Evolutionary conservation across 2,113 vertebrate genomes (phyloP), one percentile per base, ranked within the genome.

Genomic region (Monopterus albus): DNA sequence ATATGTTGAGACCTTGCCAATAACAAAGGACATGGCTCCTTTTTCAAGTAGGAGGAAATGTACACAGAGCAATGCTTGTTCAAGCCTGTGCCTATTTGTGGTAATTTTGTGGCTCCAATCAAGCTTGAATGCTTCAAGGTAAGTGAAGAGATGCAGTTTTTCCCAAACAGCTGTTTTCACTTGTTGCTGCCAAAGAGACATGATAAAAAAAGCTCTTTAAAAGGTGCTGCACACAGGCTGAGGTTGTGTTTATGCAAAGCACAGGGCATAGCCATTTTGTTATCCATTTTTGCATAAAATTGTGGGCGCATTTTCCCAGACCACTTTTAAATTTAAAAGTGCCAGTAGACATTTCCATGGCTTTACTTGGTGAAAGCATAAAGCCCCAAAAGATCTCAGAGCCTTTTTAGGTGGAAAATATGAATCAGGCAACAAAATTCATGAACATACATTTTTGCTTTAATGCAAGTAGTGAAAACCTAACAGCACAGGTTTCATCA

Each of bases 191-290:
- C 35, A 67, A 51, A 9, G 0, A 52, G 5, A 35, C 5, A 13
- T 7, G 7, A 49, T 33, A 5, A 35, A 12, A 20, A 58, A 45
- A 26, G 3, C 58, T 33, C n/a, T n/a, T n/a, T 29, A 14, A 52
- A 40, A 50, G 23, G 28, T 55, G 18, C 8, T 11, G 12, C 14
- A 53, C 42, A 36, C 18, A 52, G 18, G 0, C 25, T 51, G 4
- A 46, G 17, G 21, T 20, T 61, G 39, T 70, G 26, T 80, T 64
- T 40, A 35, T 47, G 33, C 38, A 65, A 33, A 60, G 50, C 7
- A 20, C 8, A 2, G 50, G 18, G 2, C 42, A 40, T 20, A 56
- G 49, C 18, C 8, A 7, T n/a, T 51, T 39, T 31, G 12, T 28
- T 38, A 33, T 14, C 12, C n/a, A 28, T 31, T 25, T 71, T 50